Conservation (phyloP, 1,140 invertebrate species). For the Papilio glaucus region DNA sequence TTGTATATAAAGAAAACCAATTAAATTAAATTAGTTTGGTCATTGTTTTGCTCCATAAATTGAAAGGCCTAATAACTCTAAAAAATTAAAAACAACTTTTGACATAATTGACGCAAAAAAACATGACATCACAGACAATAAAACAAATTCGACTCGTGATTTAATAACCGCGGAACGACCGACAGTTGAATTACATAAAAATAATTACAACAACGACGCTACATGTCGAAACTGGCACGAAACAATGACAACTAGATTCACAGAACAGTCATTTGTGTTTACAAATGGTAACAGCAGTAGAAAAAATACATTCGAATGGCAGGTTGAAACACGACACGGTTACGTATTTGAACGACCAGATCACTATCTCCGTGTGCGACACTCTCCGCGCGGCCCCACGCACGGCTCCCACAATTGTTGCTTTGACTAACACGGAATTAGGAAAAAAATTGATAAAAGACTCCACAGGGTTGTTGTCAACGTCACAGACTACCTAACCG, state of each 20-base stretch:
- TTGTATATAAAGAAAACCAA: no score
- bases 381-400: conserved; percentile 54
- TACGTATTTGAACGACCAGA: conserved; percentile 38
- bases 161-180: conserved; percentile 19
- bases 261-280: conserved; percentile 18
- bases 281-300: not conserved
- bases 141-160: conserved; percentile 20
- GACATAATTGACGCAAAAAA: not conserved
- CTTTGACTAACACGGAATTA: conserved; percentile 5
- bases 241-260: conserved; percentile 32
- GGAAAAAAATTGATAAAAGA: conserved; percentile 26
- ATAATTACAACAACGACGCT: not conserved
- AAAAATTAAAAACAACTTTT: no score
- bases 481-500: no score
- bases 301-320: conserved; percentile 17
- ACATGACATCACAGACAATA: conserved; percentile 24
- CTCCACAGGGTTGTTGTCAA: not conserved
- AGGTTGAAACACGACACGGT: conserved; percentile 5
- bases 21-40: no score
- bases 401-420: conserved; percentile 64
- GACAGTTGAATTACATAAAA: conserved; percentile 22
- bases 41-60: no score
- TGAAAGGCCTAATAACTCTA: no score
- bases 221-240: conserved; percentile 26
- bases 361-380: conserved; percentile 38